Evolutionary conservation across 1,140 invertebrate species (phyloP).

Genomic region (Himalopsyche phryganea): DNA sequence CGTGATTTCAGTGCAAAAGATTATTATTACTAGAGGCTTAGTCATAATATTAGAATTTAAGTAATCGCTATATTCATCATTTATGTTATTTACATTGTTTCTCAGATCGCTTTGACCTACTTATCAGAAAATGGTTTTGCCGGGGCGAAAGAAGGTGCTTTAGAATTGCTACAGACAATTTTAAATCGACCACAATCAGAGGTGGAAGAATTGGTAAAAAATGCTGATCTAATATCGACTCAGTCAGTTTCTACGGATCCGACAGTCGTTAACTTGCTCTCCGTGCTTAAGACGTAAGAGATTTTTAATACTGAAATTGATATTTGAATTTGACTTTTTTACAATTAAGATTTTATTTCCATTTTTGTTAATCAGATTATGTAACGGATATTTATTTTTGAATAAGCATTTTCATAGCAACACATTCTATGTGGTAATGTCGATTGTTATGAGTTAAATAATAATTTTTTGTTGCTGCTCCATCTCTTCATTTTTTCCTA

Average conservation of each 20-base stretch:
- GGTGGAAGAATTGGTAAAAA: constrained; percentile 16
- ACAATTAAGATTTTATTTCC: constrained; percentile 3
- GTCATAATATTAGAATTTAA: too few species aligned
- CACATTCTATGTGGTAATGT: background rate
- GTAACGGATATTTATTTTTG: constrained; percentile 4
- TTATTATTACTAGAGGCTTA: too few species aligned
- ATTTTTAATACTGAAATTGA: too few species aligned
- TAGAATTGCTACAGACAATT: constrained; percentile 12
- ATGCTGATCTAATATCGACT: background rate
- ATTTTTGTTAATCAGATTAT: too few species aligned
- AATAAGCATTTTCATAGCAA: background rate
- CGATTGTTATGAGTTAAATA: background rate
- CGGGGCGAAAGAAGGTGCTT: constrained; percentile 10
- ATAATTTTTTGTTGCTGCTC: background rate
- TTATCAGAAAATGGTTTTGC: constrained; percentile 24
- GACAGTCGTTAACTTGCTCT: constrained; percentile 10
- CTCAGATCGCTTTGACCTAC: constrained; percentile 25
- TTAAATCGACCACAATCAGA: constrained; percentile 18
- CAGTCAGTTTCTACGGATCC: background rate
- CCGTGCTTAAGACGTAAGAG: constrained; percentile 22
- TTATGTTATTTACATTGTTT: too few species aligned
- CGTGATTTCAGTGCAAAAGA: too few species aligned
- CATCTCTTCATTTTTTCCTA: too few species aligned
- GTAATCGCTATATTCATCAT: too few species aligned
- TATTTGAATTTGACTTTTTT: too few species aligned